Evolutionary conservation across 2,888 invertebrate genomes (phyloP), one percentile per base, ranked within the genome.

Genomic region (Margaritifera margaritifera): DNA sequence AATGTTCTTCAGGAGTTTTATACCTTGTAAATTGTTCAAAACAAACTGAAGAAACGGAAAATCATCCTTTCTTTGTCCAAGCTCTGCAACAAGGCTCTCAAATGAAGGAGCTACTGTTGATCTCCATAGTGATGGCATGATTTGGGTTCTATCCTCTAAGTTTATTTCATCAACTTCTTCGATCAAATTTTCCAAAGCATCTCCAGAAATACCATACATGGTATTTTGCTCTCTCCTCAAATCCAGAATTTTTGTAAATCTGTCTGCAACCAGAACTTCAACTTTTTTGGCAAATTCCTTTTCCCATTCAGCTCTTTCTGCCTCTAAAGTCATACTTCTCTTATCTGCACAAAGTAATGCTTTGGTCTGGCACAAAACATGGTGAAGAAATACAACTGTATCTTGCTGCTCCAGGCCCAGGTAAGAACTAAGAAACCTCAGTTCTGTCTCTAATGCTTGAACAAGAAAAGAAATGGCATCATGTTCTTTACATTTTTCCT

Each of bases 1-100:
- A 11, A 80, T 69, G 50, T 72, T 64, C 20, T 68, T 61, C 58
- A 72, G 74, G 3, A 77, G 50, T 8, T 25, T 2, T 6, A 80
- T 64, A 20, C 58, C 50, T 25, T 65, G 19, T 24, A 53, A 27
- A 19, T 61, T 60, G 6, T 54, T 25, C 15, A 77, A 31, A 22
- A 74, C 67, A 3, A 68, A 50, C 4, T 25, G 18, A 18, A 79
- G 61, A 50, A 77, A 71, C 6, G 70, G 66, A 52, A 63, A 70
- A 27, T 62, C 19, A 19, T 54, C 27, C 20, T 25, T 55, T 20
- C 62, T 8, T 15, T 19, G 24, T 27, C 60, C 51, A 1, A 79
- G 53, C 54, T 72, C 71, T 0, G 53, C 27, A 6, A 65, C 15
- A 31, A 79, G 69, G 18, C 54, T 68, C 4, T 55, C 62, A 15